A percentile compares a stretch with the other conserved stretches of the same genome.
phyloP scores from a whole-genome alignment of 1,140 invertebrate genomes.

The Zaprionus nigranus region DNA sequence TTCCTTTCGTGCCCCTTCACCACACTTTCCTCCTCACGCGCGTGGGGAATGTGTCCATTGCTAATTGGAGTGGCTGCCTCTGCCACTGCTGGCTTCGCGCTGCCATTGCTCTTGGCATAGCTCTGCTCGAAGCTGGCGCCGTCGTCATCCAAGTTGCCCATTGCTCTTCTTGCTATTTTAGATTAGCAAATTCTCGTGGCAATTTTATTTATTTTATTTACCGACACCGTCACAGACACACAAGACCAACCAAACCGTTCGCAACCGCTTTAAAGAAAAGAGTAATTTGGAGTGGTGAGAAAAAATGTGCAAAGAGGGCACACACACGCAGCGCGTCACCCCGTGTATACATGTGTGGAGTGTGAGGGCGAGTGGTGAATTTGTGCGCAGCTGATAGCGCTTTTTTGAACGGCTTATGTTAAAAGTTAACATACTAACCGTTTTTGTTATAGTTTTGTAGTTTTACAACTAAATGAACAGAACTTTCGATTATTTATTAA shows the following conservation, averaged over 20 bases:
- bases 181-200: slow-evolving; percentile 7
- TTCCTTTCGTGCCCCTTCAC: background rate
- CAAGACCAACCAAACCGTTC: slow-evolving; percentile 26
- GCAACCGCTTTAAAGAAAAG: slow-evolving; percentile 27
- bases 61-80: slow-evolving; percentile 27
- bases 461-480: too few species aligned
- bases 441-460: too few species aligned
- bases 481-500: too few species aligned
- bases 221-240: background rate
- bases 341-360: background rate
- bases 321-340: background rate
- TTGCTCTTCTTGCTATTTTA: slow-evolving; percentile 11
- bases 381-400: slow-evolving; percentile 25
- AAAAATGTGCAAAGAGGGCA: background rate
- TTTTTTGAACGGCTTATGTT: background rate
- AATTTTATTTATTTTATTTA: slow-evolving; percentile 11
- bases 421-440: too few species aligned
- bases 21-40: background rate
- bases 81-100: background rate
- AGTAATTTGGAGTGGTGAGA: slow-evolving; percentile 28
- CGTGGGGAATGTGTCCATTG: slow-evolving; percentile 48
- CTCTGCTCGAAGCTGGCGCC: slow-evolving; percentile 47
- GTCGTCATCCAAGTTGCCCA: slow-evolving; percentile 68
- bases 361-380: slow-evolving; percentile 41
- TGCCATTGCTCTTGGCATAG: slow-evolving; percentile 39